Evolutionary conservation across 2,797 vertebrate species (phyloP).

Genomic region (Orestias chungarensis): DNA sequence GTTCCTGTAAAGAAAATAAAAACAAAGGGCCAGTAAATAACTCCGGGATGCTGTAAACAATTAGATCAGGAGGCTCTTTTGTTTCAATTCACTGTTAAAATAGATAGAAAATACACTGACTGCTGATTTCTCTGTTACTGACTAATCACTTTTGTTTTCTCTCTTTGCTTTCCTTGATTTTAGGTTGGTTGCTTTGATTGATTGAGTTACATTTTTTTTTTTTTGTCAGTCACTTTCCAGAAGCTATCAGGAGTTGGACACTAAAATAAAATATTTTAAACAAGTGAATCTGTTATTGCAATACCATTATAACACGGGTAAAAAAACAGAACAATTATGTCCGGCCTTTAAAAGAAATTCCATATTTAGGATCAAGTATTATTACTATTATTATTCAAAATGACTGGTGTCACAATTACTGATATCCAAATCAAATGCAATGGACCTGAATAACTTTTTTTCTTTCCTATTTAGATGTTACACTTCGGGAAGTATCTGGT

Average conservation of each 20-base stretch:
- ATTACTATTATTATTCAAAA: neutral
- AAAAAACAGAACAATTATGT: neutral
- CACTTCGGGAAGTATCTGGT: neutral
- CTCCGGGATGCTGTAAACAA: neutral
- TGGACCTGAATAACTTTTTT: neutral
- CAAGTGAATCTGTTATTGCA: neutral
- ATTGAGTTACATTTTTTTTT: too few species aligned
- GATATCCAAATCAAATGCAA: neutral
- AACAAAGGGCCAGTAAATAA: too few species aligned
- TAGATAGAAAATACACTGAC: neutral
- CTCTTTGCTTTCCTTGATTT: neutral
- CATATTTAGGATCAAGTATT: neutral
- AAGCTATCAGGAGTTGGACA: neutral
- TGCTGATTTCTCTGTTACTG: neutral
- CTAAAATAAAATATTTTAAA: neutral
- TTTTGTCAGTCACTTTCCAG: neutral
- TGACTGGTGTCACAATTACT: neutral
- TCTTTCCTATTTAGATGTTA: neutral
- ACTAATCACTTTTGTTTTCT: neutral
- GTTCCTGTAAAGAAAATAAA: neutral
- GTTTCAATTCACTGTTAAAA: neutral
- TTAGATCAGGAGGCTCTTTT: neutral
- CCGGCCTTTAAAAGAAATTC: neutral
- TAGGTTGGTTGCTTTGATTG: neutral
- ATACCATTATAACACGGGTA: neutral